phyloP scores from a whole-genome alignment of 2,797 vertebrate species.

The Spinus olivaceus region DNA sequence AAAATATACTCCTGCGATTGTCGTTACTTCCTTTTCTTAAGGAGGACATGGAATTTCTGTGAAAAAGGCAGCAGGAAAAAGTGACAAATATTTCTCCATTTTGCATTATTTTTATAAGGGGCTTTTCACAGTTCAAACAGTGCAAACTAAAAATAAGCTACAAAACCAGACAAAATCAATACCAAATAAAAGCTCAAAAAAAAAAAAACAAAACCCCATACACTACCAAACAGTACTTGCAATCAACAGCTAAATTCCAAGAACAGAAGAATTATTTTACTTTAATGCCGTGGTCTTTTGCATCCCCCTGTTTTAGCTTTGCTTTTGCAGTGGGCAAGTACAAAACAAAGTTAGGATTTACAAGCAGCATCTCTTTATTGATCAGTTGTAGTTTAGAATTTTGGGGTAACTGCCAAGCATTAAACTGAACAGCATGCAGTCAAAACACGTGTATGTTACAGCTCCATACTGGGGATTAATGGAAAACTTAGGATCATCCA shows the following conservation, averaged over 20 bases:
- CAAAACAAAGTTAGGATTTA: not conserved
- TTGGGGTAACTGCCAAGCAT: not conserved
- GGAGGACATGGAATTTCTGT: conserved; percentile 92
- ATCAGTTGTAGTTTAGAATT: not conserved
- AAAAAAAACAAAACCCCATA: not conserved
- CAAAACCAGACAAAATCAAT: not conserved
- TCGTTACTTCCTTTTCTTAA: conserved; percentile 84
- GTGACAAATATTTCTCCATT: not conserved
- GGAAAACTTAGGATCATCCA: not conserved
- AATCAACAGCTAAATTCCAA: not conserved
- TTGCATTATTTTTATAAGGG: not conserved
- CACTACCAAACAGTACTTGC: not conserved
- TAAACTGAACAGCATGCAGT: not conserved
- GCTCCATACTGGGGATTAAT: not conserved
- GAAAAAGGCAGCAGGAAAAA: not conserved
- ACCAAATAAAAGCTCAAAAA: not conserved
- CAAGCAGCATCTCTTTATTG: not conserved
- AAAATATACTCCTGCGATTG: conserved; percentile 88
- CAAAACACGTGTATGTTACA: not conserved
- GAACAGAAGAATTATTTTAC: not conserved
- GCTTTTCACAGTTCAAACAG: not conserved
- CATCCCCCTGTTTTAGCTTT: not conserved
- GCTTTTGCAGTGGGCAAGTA: not conserved
- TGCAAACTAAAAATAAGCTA: not conserved
- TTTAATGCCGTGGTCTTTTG: not conserved